phyloP scores from a whole-genome alignment of 2,888 invertebrate genomes.

The Falcaria lacertinaria region DNA sequence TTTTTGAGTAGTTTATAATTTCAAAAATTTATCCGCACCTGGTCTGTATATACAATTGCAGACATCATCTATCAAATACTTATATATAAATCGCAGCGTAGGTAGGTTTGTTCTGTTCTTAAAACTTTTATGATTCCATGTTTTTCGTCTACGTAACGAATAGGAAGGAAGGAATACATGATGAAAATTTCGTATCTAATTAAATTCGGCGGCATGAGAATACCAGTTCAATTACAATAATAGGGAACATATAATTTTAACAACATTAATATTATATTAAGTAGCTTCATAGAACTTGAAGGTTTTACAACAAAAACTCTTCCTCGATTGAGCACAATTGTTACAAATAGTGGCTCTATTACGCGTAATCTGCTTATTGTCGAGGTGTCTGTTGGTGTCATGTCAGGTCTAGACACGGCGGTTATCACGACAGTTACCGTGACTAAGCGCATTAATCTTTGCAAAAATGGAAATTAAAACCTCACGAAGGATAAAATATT shows the following conservation, averaged over 20 bases:
- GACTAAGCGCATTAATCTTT: background rate
- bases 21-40: too few species aligned
- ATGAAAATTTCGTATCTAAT: background rate
- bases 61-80: too few species aligned
- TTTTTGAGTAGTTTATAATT: too few species aligned
- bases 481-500: background rate
- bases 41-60: too few species aligned
- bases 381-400: slow-evolving; percentile 21
- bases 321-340: slow-evolving; percentile 37
- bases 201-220: background rate
- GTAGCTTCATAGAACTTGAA: slow-evolving; percentile 32
- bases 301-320: slow-evolving; percentile 56
- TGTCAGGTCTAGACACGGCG: slow-evolving; percentile 4
- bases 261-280: slow-evolving; percentile 19
- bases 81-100: too few species aligned
- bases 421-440: background rate
- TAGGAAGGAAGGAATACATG: background rate
- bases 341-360: slow-evolving; percentile 33
- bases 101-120: too few species aligned
- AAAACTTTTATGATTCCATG: too few species aligned
- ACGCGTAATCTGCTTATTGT: slow-evolving; percentile 26
- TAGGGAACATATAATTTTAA: background rate
- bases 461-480: background rate
- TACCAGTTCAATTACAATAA: background rate
- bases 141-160: too few species aligned